Evolutionary conservation across 2,113 vertebrate species (phyloP).

Genomic region (Leucoraja erinaceus): DNA sequence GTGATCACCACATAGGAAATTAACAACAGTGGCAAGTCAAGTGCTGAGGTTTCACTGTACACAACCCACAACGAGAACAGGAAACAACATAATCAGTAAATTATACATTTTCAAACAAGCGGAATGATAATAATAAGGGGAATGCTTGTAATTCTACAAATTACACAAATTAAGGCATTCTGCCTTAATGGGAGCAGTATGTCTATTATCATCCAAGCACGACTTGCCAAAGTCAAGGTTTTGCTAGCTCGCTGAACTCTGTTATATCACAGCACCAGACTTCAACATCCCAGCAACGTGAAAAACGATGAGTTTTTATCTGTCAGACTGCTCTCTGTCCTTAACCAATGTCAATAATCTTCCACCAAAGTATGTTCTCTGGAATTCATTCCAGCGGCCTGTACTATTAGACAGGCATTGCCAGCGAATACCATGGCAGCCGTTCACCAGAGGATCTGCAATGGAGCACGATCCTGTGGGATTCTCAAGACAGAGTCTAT

Average conservation of each 20-base stretch:
- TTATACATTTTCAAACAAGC: slow-evolving; percentile 16
- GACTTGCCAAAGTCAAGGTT: neutral
- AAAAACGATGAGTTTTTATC: neutral
- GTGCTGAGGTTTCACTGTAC: neutral
- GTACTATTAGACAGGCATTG: neutral
- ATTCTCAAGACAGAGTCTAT: too few species aligned
- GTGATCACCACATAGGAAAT: neutral
- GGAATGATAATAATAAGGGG: neutral
- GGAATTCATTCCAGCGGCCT: neutral
- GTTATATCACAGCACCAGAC: neutral
- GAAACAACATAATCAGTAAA: slow-evolving; percentile 32
- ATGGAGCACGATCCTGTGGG: too few species aligned
- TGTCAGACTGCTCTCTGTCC: neutral
- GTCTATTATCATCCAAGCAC: neutral
- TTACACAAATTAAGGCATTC: slow-evolving; percentile 16
- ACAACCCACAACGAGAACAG: neutral
- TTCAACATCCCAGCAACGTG: neutral
- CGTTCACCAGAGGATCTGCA: too few species aligned
- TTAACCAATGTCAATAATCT: neutral
- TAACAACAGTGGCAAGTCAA: neutral
- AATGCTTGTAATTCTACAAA: slow-evolving; percentile 25
- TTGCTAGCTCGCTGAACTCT: neutral
- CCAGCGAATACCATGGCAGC: neutral
- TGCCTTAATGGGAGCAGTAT: neutral
- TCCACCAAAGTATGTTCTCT: neutral